phyloP scores from a whole-genome alignment of 1,140 invertebrate species.

The Schmidtea mediterranea region DNA sequence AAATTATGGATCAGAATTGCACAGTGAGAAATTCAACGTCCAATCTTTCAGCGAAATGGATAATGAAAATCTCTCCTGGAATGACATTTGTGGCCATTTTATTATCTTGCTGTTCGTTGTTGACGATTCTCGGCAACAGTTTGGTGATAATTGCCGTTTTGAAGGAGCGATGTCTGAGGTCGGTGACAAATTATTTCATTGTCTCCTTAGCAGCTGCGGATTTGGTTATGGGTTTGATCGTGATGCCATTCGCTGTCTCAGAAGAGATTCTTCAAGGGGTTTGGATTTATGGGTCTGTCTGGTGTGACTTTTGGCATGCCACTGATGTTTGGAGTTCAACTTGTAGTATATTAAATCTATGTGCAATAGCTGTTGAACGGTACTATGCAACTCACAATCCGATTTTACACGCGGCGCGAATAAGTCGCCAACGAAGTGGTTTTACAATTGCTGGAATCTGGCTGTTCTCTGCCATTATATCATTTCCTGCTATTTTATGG shows the following conservation, averaged over 20 bases:
- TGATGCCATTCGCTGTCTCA: conserved; percentile 36
- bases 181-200: conserved; percentile 1
- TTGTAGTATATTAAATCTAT: conserved; percentile 77
- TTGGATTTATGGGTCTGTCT: conserved; percentile 61
- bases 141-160: not conserved
- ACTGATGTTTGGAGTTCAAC: conserved; percentile 85
- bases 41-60: too few species aligned
- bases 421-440: conserved; percentile 63
- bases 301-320: conserved; percentile 83
- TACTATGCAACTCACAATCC: conserved; percentile 72
- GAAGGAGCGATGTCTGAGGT: not conserved
- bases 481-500: conserved; percentile 70
- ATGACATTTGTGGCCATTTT: not conserved
- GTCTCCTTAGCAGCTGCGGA: conserved; percentile 34
- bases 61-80: too few species aligned
- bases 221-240: conserved; percentile 39
- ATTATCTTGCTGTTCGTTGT: not conserved
- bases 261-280: conserved; percentile 20
- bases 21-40: too few species aligned
- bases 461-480: conserved; percentile 65
- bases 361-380: conserved; percentile 53
- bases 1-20: too few species aligned
- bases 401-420: conserved; percentile 78
- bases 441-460: conserved; percentile 67
- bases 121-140: conserved; percentile 1